These are phyloP conservation scores for Brachionichthys hirsutus DNA, from an alignment of 2,113 vertebrate genomes.

Conservation along the genomic window DNA sequence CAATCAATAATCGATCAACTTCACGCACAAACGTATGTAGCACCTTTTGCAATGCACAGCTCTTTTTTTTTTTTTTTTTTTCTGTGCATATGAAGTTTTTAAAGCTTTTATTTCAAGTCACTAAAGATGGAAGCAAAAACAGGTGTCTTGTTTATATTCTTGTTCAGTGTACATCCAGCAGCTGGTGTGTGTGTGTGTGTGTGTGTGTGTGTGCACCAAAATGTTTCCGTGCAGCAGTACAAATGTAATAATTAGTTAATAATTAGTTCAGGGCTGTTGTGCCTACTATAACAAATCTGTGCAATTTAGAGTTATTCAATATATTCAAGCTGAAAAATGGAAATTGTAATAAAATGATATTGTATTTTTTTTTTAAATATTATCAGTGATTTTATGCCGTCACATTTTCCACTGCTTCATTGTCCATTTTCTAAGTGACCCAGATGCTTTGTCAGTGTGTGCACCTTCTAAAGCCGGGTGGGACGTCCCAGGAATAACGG, in stretches of 20 bases:
- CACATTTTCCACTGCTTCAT: slow-evolving; percentile 34
- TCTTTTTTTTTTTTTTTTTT: too few relatives aligned
- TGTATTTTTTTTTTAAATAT: slow-evolving; percentile 12
- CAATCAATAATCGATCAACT: background rate
- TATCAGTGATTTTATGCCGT: slow-evolving; percentile 29
- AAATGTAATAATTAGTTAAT: slow-evolving; percentile 25
- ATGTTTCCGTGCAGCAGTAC: background rate
- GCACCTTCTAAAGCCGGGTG: slow-evolving; percentile 11
- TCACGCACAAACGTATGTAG: too few relatives aligned
- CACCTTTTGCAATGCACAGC: too few relatives aligned
- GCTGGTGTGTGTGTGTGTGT: slow-evolving; percentile 7
- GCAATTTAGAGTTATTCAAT: slow-evolving; percentile 47
- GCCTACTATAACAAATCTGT: slow-evolving; percentile 38
- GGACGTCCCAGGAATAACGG: too few relatives aligned
- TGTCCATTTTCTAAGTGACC: slow-evolving; percentile 27
- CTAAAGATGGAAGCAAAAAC: background rate
- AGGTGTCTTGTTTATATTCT: background rate
- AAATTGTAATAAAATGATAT: slow-evolving; percentile 37
- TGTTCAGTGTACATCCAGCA: slow-evolving; percentile 8
- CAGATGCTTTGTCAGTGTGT: slow-evolving; percentile 33
- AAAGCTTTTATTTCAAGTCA: background rate
- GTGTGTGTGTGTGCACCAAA: background rate
- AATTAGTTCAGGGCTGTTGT: slow-evolving; percentile 5
- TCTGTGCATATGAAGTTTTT: background rate
- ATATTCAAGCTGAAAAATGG: slow-evolving; percentile 38